phyloP scores from a whole-genome alignment of 2,797 vertebrate species.

The Danio albolineatus region DNA sequence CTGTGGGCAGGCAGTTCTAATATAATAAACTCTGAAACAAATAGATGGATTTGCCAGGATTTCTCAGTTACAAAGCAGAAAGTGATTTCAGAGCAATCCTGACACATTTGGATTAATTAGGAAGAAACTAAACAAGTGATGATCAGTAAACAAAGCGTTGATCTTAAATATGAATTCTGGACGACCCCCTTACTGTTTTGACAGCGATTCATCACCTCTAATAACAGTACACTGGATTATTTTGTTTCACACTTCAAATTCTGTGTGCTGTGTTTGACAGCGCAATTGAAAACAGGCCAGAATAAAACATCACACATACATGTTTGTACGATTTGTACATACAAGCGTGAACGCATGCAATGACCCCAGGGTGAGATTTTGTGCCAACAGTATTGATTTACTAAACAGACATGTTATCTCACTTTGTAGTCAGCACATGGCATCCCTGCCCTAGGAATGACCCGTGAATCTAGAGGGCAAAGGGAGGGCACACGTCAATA shows the following conservation, averaged over 20 bases:
- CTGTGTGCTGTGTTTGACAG: background rate
- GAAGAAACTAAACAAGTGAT: conserved; percentile 71
- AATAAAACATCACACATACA: conserved; percentile 6
- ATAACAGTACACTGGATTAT: conserved; percentile 51
- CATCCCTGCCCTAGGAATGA: conserved; percentile 62
- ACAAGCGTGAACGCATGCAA: conserved; percentile 21
- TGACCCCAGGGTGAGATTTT: conserved; percentile 46
- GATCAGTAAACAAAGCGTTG: conserved; percentile 70
- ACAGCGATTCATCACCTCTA: conserved; percentile 62
- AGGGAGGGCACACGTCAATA: background rate
- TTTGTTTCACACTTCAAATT: conserved; percentile 4
- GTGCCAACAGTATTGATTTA: conserved; percentile 73
- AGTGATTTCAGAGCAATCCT: conserved; percentile 68
- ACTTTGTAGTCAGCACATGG: conserved; percentile 67
- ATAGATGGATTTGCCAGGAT: too few relatives aligned
- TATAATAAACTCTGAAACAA: conserved; percentile 5
- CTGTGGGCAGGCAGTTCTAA: conserved; percentile 11
- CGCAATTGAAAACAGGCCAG: background rate
- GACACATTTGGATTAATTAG: conserved; percentile 76
- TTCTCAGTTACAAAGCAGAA: conserved; percentile 63
- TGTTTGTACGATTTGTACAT: conserved; percentile 18
- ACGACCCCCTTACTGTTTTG: conserved; percentile 65
- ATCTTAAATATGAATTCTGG: conserved; percentile 72
- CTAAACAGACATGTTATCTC: conserved; percentile 67
- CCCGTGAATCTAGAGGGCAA: background rate